These are phyloP conservation scores for Pherbina coryleti DNA, from an alignment of 2,888 invertebrate species.

Conservation along the genomic window DNA sequence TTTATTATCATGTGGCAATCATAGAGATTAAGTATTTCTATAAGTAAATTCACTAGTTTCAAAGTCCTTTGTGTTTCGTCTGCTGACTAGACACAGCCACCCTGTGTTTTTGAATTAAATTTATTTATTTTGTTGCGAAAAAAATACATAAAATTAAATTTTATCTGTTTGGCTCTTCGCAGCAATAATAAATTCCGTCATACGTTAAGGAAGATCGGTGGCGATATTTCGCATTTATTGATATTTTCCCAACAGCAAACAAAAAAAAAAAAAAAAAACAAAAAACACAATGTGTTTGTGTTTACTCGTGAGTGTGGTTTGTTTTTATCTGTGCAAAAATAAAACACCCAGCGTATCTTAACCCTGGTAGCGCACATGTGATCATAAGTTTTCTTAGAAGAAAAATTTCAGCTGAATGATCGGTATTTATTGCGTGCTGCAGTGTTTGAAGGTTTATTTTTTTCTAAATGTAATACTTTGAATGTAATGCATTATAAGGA, in stretches of 20 bases:
- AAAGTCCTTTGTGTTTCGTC: background rate
- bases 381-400: too few relatives aligned
- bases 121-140: background rate
- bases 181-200: slow-evolving; percentile 21
- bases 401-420: too few relatives aligned
- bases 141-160: background rate
- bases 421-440: too few relatives aligned
- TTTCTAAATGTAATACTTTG: too few relatives aligned
- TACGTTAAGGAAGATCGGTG: slow-evolving; percentile 8
- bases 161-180: slow-evolving; percentile 16
- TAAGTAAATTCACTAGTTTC: background rate
- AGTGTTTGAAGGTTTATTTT: too few relatives aligned
- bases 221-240: slow-evolving; percentile 26
- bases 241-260: slow-evolving; percentile 1
- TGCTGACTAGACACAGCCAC: background rate
- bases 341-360: too few relatives aligned
- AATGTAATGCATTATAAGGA: too few relatives aligned
- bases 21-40: background rate
- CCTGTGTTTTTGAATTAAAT: background rate
- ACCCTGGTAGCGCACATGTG: too few relatives aligned
- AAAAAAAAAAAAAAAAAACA: too few relatives aligned
- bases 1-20: background rate
- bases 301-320: too few relatives aligned
- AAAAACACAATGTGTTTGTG: too few relatives aligned
- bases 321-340: too few relatives aligned